Evolutionary conservation across 1,140 invertebrate species (phyloP).

Genomic region (Euura lappo): DNA sequence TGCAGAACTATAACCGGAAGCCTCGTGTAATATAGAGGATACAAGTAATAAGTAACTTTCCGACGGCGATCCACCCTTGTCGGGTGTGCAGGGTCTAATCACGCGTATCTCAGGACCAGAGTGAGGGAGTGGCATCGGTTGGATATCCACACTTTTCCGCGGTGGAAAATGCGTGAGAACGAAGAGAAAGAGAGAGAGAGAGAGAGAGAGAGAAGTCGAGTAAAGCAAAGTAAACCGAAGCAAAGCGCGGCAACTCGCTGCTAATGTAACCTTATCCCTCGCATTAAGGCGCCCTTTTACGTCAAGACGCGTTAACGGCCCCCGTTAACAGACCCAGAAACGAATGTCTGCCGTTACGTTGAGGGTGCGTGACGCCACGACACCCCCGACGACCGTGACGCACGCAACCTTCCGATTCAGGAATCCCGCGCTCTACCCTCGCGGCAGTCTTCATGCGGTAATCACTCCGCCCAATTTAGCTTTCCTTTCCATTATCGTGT

Average conservation of each 20-base stretch:
- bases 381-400: slow-evolving; percentile 20
- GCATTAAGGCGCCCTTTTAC: neutral
- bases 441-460: no score
- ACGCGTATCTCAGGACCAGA: neutral
- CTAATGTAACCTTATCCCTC: slow-evolving; percentile 17
- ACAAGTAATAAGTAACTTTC: neutral
- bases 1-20: neutral
- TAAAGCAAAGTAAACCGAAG: slow-evolving; percentile 23
- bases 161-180: neutral
- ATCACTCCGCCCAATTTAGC: no score
- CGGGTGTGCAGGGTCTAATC: neutral
- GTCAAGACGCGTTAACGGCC: slow-evolving; percentile 30
- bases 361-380: slow-evolving; percentile 19
- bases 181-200: slow-evolving; percentile 13
- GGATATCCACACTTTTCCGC: neutral
- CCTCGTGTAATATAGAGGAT: neutral
- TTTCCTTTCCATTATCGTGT: no score
- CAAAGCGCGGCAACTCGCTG: slow-evolving; percentile 18
- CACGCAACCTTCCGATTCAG: slow-evolving; percentile 24
- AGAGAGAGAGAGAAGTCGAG: neutral
- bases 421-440: no score
- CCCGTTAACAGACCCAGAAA: slow-evolving; percentile 33
- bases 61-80: neutral
- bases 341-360: slow-evolving; percentile 21
- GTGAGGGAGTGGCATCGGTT: no score